These are phyloP conservation scores for Laterallus jamaicensis DNA, from an alignment of 2,113 vertebrate genomes.

Conservation along the genomic window DNA sequence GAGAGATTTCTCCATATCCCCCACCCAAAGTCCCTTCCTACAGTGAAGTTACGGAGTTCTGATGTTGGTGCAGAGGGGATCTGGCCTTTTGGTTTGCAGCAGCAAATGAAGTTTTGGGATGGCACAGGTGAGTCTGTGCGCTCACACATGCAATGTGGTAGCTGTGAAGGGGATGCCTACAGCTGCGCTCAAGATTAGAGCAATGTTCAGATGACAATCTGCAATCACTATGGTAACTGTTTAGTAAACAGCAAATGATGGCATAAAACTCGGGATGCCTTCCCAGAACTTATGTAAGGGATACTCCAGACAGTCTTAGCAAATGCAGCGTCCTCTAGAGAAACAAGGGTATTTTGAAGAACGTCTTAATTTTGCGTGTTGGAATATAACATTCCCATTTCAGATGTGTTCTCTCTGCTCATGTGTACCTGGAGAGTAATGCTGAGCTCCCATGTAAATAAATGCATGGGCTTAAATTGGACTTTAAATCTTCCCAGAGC, in stretches of 20 bases:
- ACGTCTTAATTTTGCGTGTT: neutral
- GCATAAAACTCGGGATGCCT: neutral
- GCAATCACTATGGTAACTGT: neutral
- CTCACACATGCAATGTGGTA: neutral
- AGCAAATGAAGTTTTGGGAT: neutral
- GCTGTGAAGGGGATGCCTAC: slow-evolving; percentile 10
- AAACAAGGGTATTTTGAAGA: neutral
- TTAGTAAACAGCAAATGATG: slow-evolving; percentile 12
- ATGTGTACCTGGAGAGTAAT: slow-evolving; percentile 13
- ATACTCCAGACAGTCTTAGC: neutral
- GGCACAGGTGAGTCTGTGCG: neutral
- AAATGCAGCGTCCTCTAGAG: neutral
- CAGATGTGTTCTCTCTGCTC: neutral
- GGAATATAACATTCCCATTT: slow-evolving; percentile 6
- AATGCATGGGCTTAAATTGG: neutral
- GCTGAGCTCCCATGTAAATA: slow-evolving; percentile 24
- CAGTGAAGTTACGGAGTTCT: neutral
- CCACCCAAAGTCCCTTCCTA: neutral
- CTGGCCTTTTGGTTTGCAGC: neutral
- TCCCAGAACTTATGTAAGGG: neutral
- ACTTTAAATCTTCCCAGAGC: neutral
- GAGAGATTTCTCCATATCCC: too few relatives aligned
- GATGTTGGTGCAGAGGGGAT: neutral
- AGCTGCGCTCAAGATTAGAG: neutral
- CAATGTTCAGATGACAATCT: slow-evolving; percentile 30